Conservation (phyloP, 23 tunicate genomes). For the Corella eumyota region DNA sequence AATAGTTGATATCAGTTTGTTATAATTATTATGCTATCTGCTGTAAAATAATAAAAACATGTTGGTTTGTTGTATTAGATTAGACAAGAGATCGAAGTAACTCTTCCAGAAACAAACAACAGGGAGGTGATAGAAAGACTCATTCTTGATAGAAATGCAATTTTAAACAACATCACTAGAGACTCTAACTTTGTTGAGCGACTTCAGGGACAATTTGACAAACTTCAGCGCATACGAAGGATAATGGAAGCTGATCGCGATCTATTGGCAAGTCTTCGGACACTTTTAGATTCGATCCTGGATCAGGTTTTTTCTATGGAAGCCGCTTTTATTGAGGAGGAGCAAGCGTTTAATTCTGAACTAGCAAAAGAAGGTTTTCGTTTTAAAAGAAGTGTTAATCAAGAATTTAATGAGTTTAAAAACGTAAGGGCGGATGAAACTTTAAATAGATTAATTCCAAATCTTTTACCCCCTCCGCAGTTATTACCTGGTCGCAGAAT, state of each 20-base stretch:
- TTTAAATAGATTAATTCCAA: too few relatives aligned
- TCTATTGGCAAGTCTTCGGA: constrained; percentile 6
- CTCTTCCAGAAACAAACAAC: constrained; percentile 1
- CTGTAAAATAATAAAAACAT: too few relatives aligned
- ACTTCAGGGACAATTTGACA: constrained; percentile 4
- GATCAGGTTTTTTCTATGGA: constrained; percentile 15
- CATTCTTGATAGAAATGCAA: neutral
- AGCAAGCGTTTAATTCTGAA: neutral
- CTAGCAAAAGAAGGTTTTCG: neutral
- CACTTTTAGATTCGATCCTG: constrained; percentile 1
- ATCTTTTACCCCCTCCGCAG: too few relatives aligned
- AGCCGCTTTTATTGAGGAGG: constrained; percentile 7
- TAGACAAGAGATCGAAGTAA: constrained; percentile 2
- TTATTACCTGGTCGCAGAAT: neutral
- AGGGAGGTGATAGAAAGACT: neutral
- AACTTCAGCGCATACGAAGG: constrained; percentile 1
- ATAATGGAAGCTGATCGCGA: constrained; percentile 15
- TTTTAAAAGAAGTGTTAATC: constrained; percentile 1
- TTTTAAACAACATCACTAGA: constrained; percentile 2
- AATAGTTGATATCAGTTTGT: too few relatives aligned
- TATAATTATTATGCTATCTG: too few relatives aligned
- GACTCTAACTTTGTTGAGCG: neutral
- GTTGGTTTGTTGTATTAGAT: neutral
- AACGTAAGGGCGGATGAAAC: neutral
- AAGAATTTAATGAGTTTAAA: neutral